A percentile compares a stretch with the other conserved stretches of the same genome.
phyloP scores from a whole-genome alignment of 30 jellyfish, hydroid and myxozoan genomes.

The Turritopsis dohrnii region DNA sequence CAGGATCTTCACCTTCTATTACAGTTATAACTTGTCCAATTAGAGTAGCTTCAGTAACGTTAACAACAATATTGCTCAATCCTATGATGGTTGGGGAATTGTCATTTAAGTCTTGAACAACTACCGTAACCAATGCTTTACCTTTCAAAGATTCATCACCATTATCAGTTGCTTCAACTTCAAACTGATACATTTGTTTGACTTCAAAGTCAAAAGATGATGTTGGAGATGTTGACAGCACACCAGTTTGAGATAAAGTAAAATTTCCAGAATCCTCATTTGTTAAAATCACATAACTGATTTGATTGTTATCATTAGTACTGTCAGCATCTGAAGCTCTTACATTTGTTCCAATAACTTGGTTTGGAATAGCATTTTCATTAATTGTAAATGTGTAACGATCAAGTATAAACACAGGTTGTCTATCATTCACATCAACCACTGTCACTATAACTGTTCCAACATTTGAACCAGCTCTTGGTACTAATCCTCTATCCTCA shows the following conservation, averaged over 20 bases:
- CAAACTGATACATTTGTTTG: not conserved
- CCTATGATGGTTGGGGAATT: constrained; percentile 42
- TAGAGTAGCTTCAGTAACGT: constrained; percentile 42
- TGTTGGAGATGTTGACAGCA: not conserved
- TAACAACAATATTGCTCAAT: constrained; percentile 15
- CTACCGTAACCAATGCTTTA: constrained; percentile 43
- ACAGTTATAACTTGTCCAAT: constrained; percentile 53
- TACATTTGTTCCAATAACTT: constrained; percentile 26
- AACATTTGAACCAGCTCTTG: not conserved
- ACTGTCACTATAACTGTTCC: constrained; percentile 32
- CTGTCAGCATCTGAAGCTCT: constrained; percentile 28
- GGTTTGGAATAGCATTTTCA: not conserved
- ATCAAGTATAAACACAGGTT: constrained; percentile 23
- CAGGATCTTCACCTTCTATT: constrained; percentile 56
- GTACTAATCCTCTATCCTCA: constrained; percentile 17
- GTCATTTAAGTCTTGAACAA: constrained; percentile 66
- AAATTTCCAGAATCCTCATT: constrained; percentile 27
- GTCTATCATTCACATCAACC: constrained; percentile 35
- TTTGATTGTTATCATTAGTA: constrained; percentile 13
- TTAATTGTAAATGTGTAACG: constrained; percentile 7
- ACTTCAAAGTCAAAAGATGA: constrained; percentile 33
- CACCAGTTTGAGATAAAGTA: constrained; percentile 16
- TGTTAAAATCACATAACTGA: constrained; percentile 1
- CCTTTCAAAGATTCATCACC: constrained; percentile 30
- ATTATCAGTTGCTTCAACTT: constrained; percentile 33